Base-by-base conservation (phyloP, 2,797 vertebrate genomes). In the Chromis chromis region DNA sequence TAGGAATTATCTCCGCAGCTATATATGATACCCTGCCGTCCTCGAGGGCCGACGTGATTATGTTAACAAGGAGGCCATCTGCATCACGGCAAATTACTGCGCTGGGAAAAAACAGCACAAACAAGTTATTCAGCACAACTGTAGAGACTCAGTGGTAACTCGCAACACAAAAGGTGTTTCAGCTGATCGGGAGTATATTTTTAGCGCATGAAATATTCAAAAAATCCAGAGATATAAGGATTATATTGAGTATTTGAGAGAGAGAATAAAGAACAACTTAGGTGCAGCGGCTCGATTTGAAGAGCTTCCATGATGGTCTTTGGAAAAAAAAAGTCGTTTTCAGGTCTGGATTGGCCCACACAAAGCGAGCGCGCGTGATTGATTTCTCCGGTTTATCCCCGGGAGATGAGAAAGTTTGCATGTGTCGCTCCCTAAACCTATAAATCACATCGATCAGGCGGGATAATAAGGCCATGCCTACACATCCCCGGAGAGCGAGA, bases 371-470 rank as follows among this genome's bases (percentile, higher is more conserved):
- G 53, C 1, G 55, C 28, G 73, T 83, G 88, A 91, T 90, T 83
- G 89, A 91, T 92, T 86, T 87, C 63, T 87, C 77, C 6, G 44
- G 69, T 85, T 87, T 74, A 85, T 81, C 81, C 88, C 79, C 80
- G 24, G 76, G 78, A 90, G 89, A 91, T 80, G 88, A 89, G 87
- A 89, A 74, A 65, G 76, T 89, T 89, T 86, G 85, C 85, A 82
- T 90, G 84, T 88, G 81, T 88, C 56, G 19, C 79, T 88, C 82
- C 78, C 77, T 70, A 76, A 83, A 89, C 86, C 86, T 74, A 89
- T 92, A 90, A 91, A 93, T 90, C 82, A 85, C 86, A 86, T 89
- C 62, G 87, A 91, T 91, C 86, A 67, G 81, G 54, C 12, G 24
- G 71, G 82, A 86, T 89, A 90, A 92, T 87, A 85, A 87, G 84